Percentiles rank a stretch among this genome's conserved stretches.
These are phyloP conservation scores for Sarcophaga variegata DNA, from an alignment of 2,888 invertebrate species.

Conservation along the genomic window DNA sequence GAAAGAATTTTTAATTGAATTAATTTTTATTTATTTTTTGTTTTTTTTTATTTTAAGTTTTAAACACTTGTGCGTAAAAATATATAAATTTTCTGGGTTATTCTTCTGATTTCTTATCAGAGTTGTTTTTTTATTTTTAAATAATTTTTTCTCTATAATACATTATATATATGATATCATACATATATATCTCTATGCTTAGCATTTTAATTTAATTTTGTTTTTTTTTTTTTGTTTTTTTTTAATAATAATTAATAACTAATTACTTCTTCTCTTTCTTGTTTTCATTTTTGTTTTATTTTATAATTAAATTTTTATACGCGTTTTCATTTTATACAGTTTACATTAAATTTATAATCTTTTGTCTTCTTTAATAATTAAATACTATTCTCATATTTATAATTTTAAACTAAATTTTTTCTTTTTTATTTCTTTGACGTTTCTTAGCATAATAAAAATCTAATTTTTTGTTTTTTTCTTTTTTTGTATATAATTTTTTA, in stretches of 20 bases:
- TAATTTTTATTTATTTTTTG: background rate
- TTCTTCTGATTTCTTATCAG: no score
- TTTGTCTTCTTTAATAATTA: slow-evolving; percentile 48
- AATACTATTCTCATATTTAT: background rate
- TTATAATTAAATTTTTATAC: background rate
- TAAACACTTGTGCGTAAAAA: slow-evolving; percentile 69
- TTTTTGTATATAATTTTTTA: background rate
- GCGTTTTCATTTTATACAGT: no score
- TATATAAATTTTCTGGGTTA: slow-evolving; percentile 29
- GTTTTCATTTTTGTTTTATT: background rate
- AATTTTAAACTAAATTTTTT: slow-evolving; percentile 41
- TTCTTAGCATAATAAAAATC: slow-evolving; percentile 47
- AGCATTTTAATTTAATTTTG: slow-evolving; percentile 72
- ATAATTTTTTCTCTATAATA: slow-evolving; percentile 56
- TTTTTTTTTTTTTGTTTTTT: slow-evolving; percentile 68
- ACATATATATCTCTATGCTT: slow-evolving; percentile 72
- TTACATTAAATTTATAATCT: slow-evolving; percentile 68
- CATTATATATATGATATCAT: slow-evolving; percentile 69
- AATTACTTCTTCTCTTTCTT: background rate
- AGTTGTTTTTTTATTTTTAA: background rate
- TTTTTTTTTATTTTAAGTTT: slow-evolving; percentile 5
- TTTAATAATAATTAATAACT: slow-evolving; percentile 54
- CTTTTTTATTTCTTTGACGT: background rate
- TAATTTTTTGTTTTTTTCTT: background rate
- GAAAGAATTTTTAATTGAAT: background rate